phyloP scores from a whole-genome alignment of 2,888 invertebrate genomes.

The Eupithecia vulgata region DNA sequence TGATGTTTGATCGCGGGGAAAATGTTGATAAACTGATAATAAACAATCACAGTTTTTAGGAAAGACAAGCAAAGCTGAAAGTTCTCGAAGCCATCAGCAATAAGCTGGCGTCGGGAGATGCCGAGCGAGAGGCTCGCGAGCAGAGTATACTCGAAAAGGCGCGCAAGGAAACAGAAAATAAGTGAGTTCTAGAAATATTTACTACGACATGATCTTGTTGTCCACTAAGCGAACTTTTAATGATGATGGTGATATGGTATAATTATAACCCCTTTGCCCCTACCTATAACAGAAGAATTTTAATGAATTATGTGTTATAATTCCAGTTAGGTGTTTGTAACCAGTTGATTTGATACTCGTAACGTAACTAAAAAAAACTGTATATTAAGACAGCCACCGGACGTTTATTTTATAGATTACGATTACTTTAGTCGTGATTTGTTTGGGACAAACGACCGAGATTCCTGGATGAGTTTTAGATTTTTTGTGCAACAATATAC shows the following conservation, averaged over 20 bases:
- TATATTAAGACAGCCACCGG: no score
- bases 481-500: no score
- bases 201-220: no score
- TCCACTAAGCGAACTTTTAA: background rate
- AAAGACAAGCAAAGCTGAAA: slow-evolving; percentile 67
- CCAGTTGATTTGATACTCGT: no score
- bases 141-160: slow-evolving; percentile 79
- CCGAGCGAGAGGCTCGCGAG: slow-evolving; percentile 71
- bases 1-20: no score
- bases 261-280: no score
- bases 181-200: slow-evolving; percentile 54
- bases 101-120: slow-evolving; percentile 70
- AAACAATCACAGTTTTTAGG: slow-evolving; percentile 47
- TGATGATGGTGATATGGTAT: background rate
- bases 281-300: no score
- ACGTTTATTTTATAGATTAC: no score
- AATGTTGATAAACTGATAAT: background rate
- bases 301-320: no score
- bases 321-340: no score
- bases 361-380: no score
- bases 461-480: background rate
- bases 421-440: no score
- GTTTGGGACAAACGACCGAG: background rate
- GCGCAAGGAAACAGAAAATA: slow-evolving; percentile 67
- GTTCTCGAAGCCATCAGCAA: slow-evolving; percentile 76